Evolutionary conservation across 2,113 vertebrate genomes (phyloP).

Genomic region (Rhinichthys klamathensis): DNA sequence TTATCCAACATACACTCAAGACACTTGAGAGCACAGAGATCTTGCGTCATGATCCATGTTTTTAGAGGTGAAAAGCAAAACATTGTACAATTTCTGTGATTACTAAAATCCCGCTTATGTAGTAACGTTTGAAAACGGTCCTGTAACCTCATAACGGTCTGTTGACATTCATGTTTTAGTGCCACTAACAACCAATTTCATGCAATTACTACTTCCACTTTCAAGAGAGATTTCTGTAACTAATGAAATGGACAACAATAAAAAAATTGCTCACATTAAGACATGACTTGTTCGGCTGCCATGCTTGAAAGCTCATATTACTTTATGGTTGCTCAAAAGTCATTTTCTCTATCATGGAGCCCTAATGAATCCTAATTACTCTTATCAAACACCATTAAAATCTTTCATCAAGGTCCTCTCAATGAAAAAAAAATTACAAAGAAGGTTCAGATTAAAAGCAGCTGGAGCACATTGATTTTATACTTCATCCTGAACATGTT

Average conservation of each 20-base stretch:
- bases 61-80: not conserved
- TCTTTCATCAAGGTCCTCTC: slow-evolving; percentile 38
- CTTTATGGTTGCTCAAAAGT: slow-evolving; percentile 10
- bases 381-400: slow-evolving; percentile 46
- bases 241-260: slow-evolving; percentile 24
- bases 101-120: not conserved
- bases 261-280: not conserved
- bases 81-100: not conserved
- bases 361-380: slow-evolving; percentile 39
- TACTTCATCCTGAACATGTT: not conserved
- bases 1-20: not conserved
- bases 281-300: not conserved
- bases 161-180: slow-evolving; percentile 15
- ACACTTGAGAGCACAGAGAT: slow-evolving; percentile 2
- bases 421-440: slow-evolving; percentile 38
- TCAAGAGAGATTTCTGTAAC: not conserved
- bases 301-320: not conserved
- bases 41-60: not conserved
- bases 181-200: not conserved
- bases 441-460: slow-evolving; percentile 31
- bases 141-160: not conserved
- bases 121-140: slow-evolving; percentile 8
- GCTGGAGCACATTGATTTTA: slow-evolving; percentile 40
- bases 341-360: not conserved
- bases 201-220: slow-evolving; percentile 6